These are phyloP conservation scores for Chrysaora quinquecirrha DNA, from an alignment of 30 jellyfish, hydroid and myxozoan genomes.

Conservation along the genomic window DNA sequence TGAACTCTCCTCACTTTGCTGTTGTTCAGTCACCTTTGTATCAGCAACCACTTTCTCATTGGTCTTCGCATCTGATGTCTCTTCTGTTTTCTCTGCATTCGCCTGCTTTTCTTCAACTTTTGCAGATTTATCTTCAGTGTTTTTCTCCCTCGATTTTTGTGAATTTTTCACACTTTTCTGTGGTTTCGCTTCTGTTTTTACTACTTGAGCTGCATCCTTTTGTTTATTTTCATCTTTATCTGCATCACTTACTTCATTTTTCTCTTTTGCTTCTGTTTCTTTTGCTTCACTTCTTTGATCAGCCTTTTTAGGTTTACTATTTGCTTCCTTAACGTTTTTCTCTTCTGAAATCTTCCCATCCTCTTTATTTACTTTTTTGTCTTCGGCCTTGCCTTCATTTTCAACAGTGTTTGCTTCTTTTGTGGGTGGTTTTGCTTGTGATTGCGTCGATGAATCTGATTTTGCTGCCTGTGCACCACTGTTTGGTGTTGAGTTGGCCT, in stretches of 20 bases:
- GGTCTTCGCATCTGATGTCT: slow-evolving; percentile 13
- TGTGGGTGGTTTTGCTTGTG: background rate
- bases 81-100: background rate
- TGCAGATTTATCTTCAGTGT: background rate
- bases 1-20: slow-evolving; percentile 18
- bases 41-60: background rate
- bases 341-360: slow-evolving; percentile 1
- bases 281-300: background rate
- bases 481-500: background rate
- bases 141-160: background rate
- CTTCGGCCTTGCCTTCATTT: slow-evolving; percentile 21
- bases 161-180: slow-evolving; percentile 1
- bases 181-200: slow-evolving; percentile 17
- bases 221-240: slow-evolving; percentile 9
- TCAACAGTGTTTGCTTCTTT: slow-evolving; percentile 7
- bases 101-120: slow-evolving; percentile 31
- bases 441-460: background rate
- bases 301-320: background rate
- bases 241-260: background rate
- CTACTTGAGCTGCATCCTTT: background rate
- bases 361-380: no score
- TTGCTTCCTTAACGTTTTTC: background rate
- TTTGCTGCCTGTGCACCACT: background rate
- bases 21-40: background rate
- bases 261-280: background rate